Percentiles rank a stretch among this genome's conserved stretches.
Evolutionary conservation across 2,797 vertebrate species (phyloP).

Genomic region (Hybognathus amarus): DNA sequence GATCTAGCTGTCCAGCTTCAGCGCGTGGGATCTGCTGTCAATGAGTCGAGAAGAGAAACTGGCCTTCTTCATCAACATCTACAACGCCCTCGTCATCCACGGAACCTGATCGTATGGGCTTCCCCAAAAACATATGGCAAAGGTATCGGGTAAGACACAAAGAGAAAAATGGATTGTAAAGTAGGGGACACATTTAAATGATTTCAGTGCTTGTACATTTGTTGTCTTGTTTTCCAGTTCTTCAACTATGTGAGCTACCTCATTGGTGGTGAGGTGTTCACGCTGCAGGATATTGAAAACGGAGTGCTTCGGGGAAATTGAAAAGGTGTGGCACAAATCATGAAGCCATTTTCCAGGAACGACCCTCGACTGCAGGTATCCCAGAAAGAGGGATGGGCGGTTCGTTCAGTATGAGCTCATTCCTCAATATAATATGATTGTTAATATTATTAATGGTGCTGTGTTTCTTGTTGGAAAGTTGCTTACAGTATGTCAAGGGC

Average conservation of each 20-base stretch:
- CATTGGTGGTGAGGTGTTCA: constrained; percentile 84
- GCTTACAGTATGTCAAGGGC: background rate
- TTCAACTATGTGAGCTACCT: constrained; percentile 85
- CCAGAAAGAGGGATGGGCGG: background rate
- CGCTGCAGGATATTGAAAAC: constrained; percentile 84
- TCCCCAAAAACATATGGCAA: constrained; percentile 82
- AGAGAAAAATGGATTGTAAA: background rate
- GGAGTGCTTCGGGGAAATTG: constrained; percentile 82
- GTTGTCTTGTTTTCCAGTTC: constrained; percentile 69
- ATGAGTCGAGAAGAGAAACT: constrained; percentile 81
- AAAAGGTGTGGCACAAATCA: constrained; percentile 79
- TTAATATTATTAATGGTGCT: background rate
- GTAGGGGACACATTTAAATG: background rate
- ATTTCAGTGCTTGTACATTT: background rate
- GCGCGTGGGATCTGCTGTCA: constrained; percentile 74
- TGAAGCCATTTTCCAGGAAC: constrained; percentile 79
- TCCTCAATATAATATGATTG: background rate
- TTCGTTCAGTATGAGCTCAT: background rate
- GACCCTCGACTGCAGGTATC: constrained; percentile 80
- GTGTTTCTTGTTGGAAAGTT: background rate
- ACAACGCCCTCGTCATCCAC: constrained; percentile 84
- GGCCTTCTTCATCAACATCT: constrained; percentile 85
- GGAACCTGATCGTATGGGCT: constrained; percentile 75
- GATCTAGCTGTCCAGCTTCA: constrained; percentile 81
- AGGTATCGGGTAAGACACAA: constrained; percentile 77